Evolutionary conservation across 2,888 invertebrate genomes (phyloP).

Genomic region (Pasiphila rectangulata): DNA sequence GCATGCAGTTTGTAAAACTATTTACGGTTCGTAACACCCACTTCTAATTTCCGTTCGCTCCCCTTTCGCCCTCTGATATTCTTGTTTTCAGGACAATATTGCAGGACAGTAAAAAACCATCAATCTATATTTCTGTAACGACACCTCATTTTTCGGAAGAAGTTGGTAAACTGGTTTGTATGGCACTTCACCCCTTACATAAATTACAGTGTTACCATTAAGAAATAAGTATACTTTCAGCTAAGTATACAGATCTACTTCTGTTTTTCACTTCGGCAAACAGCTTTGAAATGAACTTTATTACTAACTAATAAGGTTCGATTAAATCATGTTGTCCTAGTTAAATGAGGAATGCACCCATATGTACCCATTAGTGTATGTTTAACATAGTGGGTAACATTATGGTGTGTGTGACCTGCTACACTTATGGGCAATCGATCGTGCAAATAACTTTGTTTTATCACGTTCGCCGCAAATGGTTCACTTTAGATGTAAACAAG

Average conservation of each 20-base stretch:
- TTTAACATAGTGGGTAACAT: no score
- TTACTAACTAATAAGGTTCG: slow-evolving; percentile 7
- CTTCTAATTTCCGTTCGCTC: slow-evolving; percentile 17
- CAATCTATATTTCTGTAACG: slow-evolving; percentile 6
- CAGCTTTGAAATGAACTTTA: neutral
- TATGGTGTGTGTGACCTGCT: slow-evolving; percentile 23
- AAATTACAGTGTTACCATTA: neutral
- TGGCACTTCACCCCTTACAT: neutral
- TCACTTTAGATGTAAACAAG: slow-evolving; percentile 18
- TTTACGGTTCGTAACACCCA: no score
- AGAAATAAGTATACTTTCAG: no score
- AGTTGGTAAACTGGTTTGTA: neutral
- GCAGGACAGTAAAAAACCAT: slow-evolving; percentile 12
- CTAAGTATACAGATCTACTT: no score
- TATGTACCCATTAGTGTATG: slow-evolving; percentile 26
- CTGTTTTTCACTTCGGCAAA: no score
- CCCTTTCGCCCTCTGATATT: slow-evolving; percentile 15
- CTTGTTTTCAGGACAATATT: slow-evolving; percentile 20
- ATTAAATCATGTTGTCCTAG: slow-evolving; percentile 8
- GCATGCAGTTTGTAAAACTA: no score
- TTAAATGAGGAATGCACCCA: slow-evolving; percentile 26
- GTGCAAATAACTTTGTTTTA: slow-evolving; percentile 28
- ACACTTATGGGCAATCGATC: slow-evolving; percentile 25
- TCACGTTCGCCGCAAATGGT: slow-evolving; percentile 22
- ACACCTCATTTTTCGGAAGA: slow-evolving; percentile 1